A percentile compares a stretch with the other conserved stretches of the same genome.
Conservation (phyloP, 2,888 invertebrate species). For the Sisyra nigra region DNA sequence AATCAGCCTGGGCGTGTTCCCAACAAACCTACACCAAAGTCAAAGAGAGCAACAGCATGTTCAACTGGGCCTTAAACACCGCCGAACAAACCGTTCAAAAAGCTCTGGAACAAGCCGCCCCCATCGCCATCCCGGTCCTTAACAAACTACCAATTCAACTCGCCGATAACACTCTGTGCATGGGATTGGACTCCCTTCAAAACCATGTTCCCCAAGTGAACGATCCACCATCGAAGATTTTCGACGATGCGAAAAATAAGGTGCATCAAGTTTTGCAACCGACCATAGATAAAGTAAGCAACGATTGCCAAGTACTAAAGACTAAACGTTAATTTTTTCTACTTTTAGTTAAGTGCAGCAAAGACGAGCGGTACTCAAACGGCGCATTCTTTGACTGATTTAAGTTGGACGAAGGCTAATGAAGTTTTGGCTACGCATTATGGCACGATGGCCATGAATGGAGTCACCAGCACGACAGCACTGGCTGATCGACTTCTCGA, state of each 20-base stretch:
- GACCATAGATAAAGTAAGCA: slow-evolving; percentile 6
- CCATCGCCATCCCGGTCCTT: slow-evolving; percentile 31
- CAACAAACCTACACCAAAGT: slow-evolving; percentile 39
- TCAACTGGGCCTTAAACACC: slow-evolving; percentile 36
- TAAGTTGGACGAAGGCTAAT: slow-evolving; percentile 57
- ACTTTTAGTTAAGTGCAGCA: slow-evolving; percentile 28
- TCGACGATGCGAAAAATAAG: slow-evolving; percentile 7
- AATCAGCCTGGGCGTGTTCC: slow-evolving; percentile 37
- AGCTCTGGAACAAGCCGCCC: slow-evolving; percentile 33
- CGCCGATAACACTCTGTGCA: slow-evolving; percentile 36
- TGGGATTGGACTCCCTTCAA: slow-evolving; percentile 36
- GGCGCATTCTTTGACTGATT: slow-evolving; percentile 45
- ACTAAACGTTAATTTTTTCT: not conserved
- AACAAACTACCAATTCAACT: slow-evolving; percentile 33
- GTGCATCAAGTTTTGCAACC: slow-evolving; percentile 6
- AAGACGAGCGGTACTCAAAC: slow-evolving; percentile 36
- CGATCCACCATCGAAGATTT: slow-evolving; percentile 34
- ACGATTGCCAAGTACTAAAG: not conserved
- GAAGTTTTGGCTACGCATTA: slow-evolving; percentile 50
- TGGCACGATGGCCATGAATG: slow-evolving; percentile 46
- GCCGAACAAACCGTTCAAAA: slow-evolving; percentile 35
- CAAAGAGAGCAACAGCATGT: slow-evolving; percentile 33
- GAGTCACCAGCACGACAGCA: slow-evolving; percentile 49
- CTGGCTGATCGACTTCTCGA: slow-evolving; percentile 57
- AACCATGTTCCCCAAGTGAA: slow-evolving; percentile 37